phyloP scores from a whole-genome alignment of 2,888 invertebrate genomes.

The Sesia bembeciformis region DNA sequence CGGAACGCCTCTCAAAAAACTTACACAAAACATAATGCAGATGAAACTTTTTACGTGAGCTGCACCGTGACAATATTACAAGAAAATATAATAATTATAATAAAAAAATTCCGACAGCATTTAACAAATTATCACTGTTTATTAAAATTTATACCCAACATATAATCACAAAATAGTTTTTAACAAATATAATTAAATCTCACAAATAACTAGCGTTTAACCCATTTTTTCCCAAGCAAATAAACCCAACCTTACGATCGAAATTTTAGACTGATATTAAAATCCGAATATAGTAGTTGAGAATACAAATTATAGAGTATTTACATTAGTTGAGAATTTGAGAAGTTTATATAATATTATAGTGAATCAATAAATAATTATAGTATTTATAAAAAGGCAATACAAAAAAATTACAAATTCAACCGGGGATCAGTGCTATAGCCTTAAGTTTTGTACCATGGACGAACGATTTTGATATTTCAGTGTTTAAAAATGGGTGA shows the following conservation, averaged over 20 bases:
- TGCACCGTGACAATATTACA: slow-evolving; percentile 47
- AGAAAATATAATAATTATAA: slow-evolving; percentile 10
- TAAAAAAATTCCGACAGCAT: slow-evolving; percentile 20
- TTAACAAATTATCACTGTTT: slow-evolving; percentile 38
- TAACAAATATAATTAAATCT: slow-evolving; percentile 30
- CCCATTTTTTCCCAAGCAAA: slow-evolving; percentile 53
- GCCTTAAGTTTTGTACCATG: slow-evolving; percentile 63
- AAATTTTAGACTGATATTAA: slow-evolving; percentile 73
- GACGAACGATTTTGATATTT: slow-evolving; percentile 57
- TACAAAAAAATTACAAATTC: slow-evolving; percentile 33
- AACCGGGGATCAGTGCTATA: slow-evolving; percentile 65
- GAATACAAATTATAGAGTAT: slow-evolving; percentile 58
- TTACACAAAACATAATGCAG: slow-evolving; percentile 17
- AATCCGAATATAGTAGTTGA: slow-evolving; percentile 53
- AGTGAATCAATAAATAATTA: slow-evolving; percentile 35
- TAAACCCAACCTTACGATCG: slow-evolving; percentile 66
- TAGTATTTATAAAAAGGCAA: slow-evolving; percentile 25
- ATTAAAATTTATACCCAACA: slow-evolving; percentile 48
- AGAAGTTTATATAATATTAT: slow-evolving; percentile 58
- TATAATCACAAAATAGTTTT: slow-evolving; percentile 54
- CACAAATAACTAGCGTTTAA: slow-evolving; percentile 41
- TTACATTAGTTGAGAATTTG: slow-evolving; percentile 74
- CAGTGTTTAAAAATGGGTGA: slow-evolving; percentile 47
- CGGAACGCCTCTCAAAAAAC: slow-evolving; percentile 27
- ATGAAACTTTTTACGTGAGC: slow-evolving; percentile 39